Percentiles rank a stretch among this genome's conserved stretches.
These are phyloP conservation scores for Yponomeuta malinellus DNA, from an alignment of 2,888 invertebrate genomes.

Conservation along the genomic window DNA sequence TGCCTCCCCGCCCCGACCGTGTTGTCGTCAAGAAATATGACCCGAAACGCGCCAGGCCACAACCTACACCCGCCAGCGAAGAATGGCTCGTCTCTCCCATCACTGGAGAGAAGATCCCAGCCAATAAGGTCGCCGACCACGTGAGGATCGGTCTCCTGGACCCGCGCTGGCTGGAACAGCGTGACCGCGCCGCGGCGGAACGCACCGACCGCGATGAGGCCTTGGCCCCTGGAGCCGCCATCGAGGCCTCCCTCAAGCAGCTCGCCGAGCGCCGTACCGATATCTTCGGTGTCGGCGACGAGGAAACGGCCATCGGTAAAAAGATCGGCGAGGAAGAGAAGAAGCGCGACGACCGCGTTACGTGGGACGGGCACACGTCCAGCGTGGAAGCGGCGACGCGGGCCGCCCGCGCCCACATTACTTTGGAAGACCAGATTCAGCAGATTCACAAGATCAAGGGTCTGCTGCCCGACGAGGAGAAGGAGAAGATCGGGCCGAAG, in stretches of 20 bases:
- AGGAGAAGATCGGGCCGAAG: conserved; percentile 97
- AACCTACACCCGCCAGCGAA: conserved; percentile 78
- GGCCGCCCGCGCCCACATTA: conserved; percentile 95
- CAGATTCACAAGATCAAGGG: conserved; percentile 97
- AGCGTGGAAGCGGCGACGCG: conserved; percentile 97
- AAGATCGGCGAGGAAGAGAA: conserved; percentile 95
- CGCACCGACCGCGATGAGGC: conserved; percentile 87
- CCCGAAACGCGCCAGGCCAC: conserved; percentile 83
- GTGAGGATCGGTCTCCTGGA: conserved; percentile 97
- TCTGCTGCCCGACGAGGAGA: conserved; percentile 94
- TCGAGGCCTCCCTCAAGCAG: conserved; percentile 95
- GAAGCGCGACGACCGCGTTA: conserved; percentile 92
- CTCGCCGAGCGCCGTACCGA: conserved; percentile 99
- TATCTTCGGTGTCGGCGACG: conserved; percentile 99
- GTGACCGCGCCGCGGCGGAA: conserved; percentile 95
- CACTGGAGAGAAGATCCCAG: conserved; percentile 98
- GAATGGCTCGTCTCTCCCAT: conserved; percentile 98
- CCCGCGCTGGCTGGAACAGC: conserved; percentile 98
- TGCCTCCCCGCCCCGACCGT: conserved; percentile 93
- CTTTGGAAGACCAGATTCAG: conserved; percentile 96
- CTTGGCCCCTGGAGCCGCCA: conserved; percentile 84
- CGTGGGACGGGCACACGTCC: conserved; percentile 99
- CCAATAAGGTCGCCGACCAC: conserved; percentile 97
- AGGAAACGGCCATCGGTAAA: conserved; percentile 99
- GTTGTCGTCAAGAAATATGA: conserved; percentile 98